phyloP scores from a whole-genome alignment of 2,888 invertebrate species.

The Scaptomyza flava region DNA sequence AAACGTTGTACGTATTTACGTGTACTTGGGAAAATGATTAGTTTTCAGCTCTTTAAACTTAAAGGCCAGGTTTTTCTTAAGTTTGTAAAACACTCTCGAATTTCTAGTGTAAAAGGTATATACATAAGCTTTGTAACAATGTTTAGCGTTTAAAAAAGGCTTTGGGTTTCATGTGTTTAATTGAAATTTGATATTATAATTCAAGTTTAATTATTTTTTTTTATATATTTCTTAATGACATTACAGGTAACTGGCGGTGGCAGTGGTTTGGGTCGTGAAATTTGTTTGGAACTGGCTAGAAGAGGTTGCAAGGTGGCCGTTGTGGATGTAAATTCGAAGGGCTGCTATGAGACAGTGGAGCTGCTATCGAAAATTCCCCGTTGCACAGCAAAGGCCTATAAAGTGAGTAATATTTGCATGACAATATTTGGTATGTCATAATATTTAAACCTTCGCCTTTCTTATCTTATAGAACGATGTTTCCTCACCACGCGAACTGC shows the following conservation, averaged over 20 bases:
- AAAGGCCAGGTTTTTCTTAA: no score
- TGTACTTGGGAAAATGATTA: neutral
- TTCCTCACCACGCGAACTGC: conserved; percentile 81
- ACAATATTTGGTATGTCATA: neutral
- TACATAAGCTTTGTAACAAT: no score
- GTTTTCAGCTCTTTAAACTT: no score
- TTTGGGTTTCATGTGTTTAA: no score
- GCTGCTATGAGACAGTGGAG: conserved; percentile 82
- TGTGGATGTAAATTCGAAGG: conserved; percentile 83
- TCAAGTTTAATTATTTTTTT: no score
- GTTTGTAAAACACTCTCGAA: no score
- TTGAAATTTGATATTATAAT: no score
- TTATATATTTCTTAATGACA: no score
- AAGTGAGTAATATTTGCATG: conserved; percentile 59
- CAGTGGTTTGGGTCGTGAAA: conserved; percentile 85
- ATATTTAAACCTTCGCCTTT: neutral
- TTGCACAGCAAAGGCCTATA: conserved; percentile 82
- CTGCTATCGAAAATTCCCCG: conserved; percentile 80
- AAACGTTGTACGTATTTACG: conserved; percentile 2
- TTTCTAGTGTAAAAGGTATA: no score
- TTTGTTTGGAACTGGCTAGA: conserved; percentile 83
- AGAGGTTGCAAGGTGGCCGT: conserved; percentile 84
- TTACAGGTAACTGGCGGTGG: conserved; percentile 85
- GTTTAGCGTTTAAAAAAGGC: no score
- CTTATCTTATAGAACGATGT: conserved; percentile 81